Conservation (phyloP, 2,113 vertebrate species). For the Elgaria multicarinata region DNA sequence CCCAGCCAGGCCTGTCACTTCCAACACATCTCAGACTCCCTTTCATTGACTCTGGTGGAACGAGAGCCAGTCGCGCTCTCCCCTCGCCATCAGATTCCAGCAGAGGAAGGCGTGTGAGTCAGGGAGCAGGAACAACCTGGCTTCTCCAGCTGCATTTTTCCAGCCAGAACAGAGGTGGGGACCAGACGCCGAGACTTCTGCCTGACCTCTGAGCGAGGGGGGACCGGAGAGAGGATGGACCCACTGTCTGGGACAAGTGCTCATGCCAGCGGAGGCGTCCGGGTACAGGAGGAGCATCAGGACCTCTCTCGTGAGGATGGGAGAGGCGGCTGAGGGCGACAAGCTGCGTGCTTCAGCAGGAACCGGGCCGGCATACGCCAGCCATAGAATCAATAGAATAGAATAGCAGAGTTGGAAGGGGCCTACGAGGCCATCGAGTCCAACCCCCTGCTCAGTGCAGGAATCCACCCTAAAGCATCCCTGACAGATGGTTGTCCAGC, state of each 20-base stretch:
- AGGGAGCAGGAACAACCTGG: not conserved
- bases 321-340: rapidly evolving
- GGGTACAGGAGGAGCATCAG: too few species aligned
- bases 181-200: rapidly evolving
- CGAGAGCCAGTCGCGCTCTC: not conserved
- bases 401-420: too few species aligned
- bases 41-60: not conserved
- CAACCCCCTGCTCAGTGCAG: too few species aligned
- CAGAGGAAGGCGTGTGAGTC: conserved; percentile 19
- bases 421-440: too few species aligned
- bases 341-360: too few species aligned
- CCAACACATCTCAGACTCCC: not conserved
- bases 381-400: too few species aligned
- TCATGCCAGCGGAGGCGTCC: not conserved
- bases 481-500: too few species aligned
- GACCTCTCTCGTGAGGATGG: too few species aligned
- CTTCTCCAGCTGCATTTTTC: not conserved
- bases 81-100: not conserved
- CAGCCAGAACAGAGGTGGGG: rapidly evolving
- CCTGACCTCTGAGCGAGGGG: not conserved
- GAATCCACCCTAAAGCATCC: too few species aligned
- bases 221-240: rapidly evolving
- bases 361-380: too few species aligned
- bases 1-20: not conserved
- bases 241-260: not conserved